Conservation (phyloP, 1,140 invertebrate species). For the Drosophila nebulosa region DNA sequence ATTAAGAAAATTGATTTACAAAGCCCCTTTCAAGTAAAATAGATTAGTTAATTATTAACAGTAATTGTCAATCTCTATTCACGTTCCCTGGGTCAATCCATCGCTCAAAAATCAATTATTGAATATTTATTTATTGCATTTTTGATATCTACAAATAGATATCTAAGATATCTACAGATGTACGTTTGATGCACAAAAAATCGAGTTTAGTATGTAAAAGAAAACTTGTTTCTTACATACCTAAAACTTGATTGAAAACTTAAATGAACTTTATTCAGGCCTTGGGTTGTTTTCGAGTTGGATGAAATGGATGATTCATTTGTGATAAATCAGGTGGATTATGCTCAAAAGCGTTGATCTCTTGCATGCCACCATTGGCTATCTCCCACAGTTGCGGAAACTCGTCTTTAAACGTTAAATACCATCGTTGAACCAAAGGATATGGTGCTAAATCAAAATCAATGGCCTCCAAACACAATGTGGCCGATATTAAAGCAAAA, state of each 20-base stretch:
- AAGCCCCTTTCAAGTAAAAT: too few species aligned
- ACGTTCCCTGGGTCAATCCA: too few species aligned
- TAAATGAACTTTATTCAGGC: slow-evolving; percentile 16
- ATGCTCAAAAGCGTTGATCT: slow-evolving; percentile 84
- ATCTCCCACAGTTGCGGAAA: slow-evolving; percentile 87
- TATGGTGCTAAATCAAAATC: slow-evolving; percentile 85
- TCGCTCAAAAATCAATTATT: too few species aligned
- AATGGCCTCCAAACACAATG: slow-evolving; percentile 87
- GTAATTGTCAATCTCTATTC: too few species aligned
- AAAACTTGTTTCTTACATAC: neutral
- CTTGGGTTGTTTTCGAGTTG: slow-evolving; percentile 82
- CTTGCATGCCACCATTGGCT: slow-evolving; percentile 85
- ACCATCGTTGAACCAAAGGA: slow-evolving; percentile 84
- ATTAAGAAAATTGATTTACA: too few species aligned
- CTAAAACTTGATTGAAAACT: neutral
- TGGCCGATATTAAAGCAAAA: slow-evolving; percentile 86
- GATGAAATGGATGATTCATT: slow-evolving; percentile 87
- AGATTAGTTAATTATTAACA: too few species aligned
- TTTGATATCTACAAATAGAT: neutral
- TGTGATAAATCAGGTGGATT: slow-evolving; percentile 86
- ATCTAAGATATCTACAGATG: neutral
- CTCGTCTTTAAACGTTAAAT: slow-evolving; percentile 85
- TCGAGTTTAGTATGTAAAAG: neutral
- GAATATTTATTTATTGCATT: neutral
- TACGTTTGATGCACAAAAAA: neutral